phyloP scores from a whole-genome alignment of 2,113 vertebrate species.

The Mastomys coucha region DNA sequence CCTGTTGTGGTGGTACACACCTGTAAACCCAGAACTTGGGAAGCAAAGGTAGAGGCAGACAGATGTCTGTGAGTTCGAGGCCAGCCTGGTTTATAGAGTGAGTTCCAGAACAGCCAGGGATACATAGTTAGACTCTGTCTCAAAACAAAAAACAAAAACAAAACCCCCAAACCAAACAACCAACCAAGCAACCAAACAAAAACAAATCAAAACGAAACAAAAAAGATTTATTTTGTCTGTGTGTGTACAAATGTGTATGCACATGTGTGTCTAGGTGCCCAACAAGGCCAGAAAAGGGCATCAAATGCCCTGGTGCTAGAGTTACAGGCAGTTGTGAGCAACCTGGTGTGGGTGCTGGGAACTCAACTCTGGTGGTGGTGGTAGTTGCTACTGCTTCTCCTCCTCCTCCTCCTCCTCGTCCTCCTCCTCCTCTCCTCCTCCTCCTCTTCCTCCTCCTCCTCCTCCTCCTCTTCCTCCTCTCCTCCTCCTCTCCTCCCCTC shows the following conservation, averaged over 20 bases:
- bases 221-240: not conserved
- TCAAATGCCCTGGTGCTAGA: not conserved
- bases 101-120: not conserved
- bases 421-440: not conserved
- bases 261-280: not conserved
- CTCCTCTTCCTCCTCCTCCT: no score
- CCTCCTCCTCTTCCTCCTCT: no score
- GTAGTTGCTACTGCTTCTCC: no score
- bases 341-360: not conserved
- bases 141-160: not conserved
- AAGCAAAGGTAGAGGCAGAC: not conserved
- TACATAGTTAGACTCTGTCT: not conserved
- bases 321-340: not conserved
- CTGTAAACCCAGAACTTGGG: not conserved
- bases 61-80: not conserved
- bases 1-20: rapidly evolving
- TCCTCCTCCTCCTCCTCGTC: no score
- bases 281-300: not conserved
- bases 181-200: no score
- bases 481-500: no score
- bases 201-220: not conserved
- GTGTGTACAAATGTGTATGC: not conserved
- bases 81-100: not conserved
- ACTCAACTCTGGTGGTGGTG: not conserved
- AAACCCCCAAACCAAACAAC: not conserved